These are phyloP conservation scores for Philonicus albiceps DNA, from an alignment of 2,888 invertebrate genomes.

Conservation along the genomic window DNA sequence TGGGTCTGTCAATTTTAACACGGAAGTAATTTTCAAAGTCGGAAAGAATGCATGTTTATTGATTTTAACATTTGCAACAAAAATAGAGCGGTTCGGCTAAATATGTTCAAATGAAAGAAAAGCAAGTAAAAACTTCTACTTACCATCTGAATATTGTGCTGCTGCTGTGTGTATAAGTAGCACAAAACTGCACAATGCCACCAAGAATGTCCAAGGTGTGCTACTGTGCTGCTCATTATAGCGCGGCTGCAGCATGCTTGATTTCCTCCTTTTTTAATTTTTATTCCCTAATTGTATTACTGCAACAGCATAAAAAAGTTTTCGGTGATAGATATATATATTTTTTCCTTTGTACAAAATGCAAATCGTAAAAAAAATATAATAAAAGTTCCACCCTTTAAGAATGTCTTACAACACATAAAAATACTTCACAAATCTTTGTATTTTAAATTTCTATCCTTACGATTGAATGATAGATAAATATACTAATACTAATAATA, in stretches of 20 bases:
- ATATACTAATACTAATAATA: neutral
- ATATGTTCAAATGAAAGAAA: neutral
- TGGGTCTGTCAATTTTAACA: neutral
- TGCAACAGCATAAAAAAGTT: neutral
- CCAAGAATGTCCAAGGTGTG: neutral
- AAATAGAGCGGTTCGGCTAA: neutral
- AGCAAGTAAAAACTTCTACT: neutral
- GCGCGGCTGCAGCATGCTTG: constrained; percentile 42
- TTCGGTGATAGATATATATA: neutral
- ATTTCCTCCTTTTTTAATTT: neutral
- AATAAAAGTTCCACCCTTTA: neutral
- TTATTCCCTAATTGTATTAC: neutral
- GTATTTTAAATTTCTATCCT: neutral
- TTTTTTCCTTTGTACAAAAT: neutral
- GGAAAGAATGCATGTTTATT: no score
- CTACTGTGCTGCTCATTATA: neutral
- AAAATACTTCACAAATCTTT: neutral
- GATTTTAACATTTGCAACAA: no score
- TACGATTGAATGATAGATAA: neutral
- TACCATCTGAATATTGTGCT: constrained; percentile 38
- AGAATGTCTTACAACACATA: neutral
- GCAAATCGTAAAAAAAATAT: neutral
- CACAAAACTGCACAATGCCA: constrained; percentile 39
- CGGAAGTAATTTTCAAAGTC: neutral
- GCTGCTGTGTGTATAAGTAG: constrained; percentile 33